Evolutionary conservation across 2,113 vertebrate genomes (phyloP).

Genomic region (Engraulis encrasicolus): DNA sequence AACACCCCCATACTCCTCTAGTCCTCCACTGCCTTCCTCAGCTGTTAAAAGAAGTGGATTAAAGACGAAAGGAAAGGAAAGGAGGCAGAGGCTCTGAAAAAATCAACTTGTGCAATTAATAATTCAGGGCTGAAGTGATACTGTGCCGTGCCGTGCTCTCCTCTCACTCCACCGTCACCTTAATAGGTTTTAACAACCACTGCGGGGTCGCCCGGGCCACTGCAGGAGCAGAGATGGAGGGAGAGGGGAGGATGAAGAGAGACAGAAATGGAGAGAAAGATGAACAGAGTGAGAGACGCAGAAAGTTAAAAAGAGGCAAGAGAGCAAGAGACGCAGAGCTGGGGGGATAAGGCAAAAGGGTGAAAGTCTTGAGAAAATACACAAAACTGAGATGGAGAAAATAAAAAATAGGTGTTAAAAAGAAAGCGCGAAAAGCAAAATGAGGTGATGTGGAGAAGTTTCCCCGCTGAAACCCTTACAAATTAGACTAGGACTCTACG

Average conservation of each 20-base stretch:
- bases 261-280: neutral
- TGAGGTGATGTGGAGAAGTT: neutral
- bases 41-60: neutral
- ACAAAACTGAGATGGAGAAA: no score
- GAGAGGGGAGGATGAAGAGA: neutral
- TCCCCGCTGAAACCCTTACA: neutral
- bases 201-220: constrained; percentile 25
- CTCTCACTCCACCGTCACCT: constrained; percentile 53
- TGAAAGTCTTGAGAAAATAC: no score
- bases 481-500: no score
- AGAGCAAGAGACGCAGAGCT: neutral
- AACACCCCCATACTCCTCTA: no score
- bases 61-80: neutral
- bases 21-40: neutral
- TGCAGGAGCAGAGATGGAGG: neutral
- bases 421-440: no score
- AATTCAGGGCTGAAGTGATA: constrained; percentile 67
- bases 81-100: neutral
- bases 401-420: no score
- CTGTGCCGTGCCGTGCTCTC: constrained; percentile 54
- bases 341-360: no score
- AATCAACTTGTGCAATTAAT: constrained; percentile 60
- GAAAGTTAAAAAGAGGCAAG: neutral
- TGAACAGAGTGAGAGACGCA: neutral
- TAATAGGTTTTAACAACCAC: constrained; percentile 74